Evolutionary conservation across 2,797 vertebrate species (phyloP).

Genomic region (Brotula barbata): DNA sequence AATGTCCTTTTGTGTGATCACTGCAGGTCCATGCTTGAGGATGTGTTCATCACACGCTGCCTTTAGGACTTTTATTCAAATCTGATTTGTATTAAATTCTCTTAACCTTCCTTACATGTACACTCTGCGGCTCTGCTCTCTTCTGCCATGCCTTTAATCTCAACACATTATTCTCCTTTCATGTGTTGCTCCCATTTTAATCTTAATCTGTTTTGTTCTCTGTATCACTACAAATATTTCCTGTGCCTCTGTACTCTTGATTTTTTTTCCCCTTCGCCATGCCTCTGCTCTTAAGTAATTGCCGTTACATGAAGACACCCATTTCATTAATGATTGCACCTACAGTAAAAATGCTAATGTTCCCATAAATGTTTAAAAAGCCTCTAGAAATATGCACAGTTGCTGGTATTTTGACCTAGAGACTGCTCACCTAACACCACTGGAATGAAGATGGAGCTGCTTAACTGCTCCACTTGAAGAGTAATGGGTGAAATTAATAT

Average conservation of each 20-base stretch:
- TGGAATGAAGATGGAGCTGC: conserved; percentile 51
- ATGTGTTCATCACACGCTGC: neutral
- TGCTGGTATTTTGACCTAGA: conserved; percentile 63
- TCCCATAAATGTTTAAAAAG: conserved; percentile 73
- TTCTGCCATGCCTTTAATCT: conserved; percentile 14
- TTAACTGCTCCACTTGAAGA: conserved; percentile 40
- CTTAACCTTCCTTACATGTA: neutral
- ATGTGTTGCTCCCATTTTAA: neutral
- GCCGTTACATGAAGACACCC: conserved; percentile 39
- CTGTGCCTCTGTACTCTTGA: neutral
- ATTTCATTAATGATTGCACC: conserved; percentile 53
- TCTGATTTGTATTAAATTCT: conserved; percentile 5
- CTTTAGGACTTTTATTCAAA: neutral
- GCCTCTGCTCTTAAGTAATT: conserved; percentile 40
- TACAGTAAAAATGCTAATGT: conserved; percentile 69
- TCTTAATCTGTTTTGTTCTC: conserved; percentile 2
- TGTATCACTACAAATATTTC: conserved; percentile 22
- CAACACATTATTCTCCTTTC: neutral
- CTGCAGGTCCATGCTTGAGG: neutral
- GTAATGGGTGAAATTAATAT: conserved; percentile 69
- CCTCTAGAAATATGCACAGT: conserved; percentile 56
- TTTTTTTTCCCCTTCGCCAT: conserved; percentile 12
- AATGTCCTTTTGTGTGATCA: conserved; percentile 2
- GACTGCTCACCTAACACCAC: conserved; percentile 50
- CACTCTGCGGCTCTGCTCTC: neutral